Evolutionary conservation across 2,113 vertebrate genomes (phyloP).

Genomic region (Upupa epops): DNA sequence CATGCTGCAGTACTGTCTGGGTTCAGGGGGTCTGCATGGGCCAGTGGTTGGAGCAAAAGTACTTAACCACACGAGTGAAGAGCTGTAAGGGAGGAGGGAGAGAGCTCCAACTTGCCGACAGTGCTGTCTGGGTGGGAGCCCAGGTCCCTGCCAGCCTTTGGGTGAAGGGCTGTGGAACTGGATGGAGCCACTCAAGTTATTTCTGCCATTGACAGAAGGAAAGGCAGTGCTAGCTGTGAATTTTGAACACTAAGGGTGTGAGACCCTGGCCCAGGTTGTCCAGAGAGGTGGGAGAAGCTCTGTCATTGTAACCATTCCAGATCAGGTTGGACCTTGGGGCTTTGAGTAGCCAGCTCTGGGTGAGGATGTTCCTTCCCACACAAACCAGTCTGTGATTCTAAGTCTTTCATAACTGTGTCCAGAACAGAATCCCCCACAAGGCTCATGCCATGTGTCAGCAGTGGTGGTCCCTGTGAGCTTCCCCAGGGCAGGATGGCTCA

Average conservation of each 20-base stretch:
- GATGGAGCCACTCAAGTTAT: background rate
- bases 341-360: too few relatives aligned
- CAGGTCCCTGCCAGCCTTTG: background rate
- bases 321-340: too few relatives aligned
- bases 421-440: background rate
- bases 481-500: background rate
- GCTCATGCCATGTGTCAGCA: background rate
- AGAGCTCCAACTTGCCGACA: rapidly evolving
- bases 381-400: background rate
- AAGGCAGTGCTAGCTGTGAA: background rate
- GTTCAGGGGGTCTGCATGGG: background rate
- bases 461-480: background rate
- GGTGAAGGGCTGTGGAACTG: background rate
- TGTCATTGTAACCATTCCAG: too few relatives aligned
- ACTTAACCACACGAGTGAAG: rapidly evolving
- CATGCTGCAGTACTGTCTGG: background rate
- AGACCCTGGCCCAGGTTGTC: too few relatives aligned
- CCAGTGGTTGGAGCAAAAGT: background rate
- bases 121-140: background rate
- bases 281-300: too few relatives aligned
- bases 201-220: background rate
- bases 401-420: background rate
- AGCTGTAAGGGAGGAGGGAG: background rate
- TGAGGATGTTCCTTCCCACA: too few relatives aligned
- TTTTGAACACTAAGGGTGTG: too few relatives aligned